These are phyloP conservation scores for Brachyrhaphis roseni DNA, from an alignment of 2,797 vertebrate species.

Conservation along the genomic window DNA sequence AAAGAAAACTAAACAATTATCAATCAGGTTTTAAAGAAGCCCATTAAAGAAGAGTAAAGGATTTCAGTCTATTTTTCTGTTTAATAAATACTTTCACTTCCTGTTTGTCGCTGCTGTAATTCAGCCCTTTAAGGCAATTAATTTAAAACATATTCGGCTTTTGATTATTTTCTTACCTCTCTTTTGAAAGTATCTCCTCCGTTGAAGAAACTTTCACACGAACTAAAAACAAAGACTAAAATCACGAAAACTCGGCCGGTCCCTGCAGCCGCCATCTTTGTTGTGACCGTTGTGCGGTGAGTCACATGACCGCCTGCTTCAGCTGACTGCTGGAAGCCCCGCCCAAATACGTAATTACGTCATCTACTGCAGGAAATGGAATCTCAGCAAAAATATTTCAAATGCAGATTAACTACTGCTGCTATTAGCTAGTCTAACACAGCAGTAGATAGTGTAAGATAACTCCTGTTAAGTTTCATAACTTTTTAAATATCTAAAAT, in stretches of 20 bases:
- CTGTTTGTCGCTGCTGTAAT: background rate
- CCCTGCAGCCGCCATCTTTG: constrained; percentile 47
- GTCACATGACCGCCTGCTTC: constrained; percentile 52
- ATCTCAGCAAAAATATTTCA: too few species aligned
- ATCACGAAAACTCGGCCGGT: background rate
- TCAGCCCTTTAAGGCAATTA: too few species aligned
- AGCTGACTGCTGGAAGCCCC: constrained; percentile 23
- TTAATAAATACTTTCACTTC: constrained; percentile 15
- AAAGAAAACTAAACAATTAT: background rate
- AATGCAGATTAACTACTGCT: too few species aligned
- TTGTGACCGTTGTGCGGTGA: constrained; percentile 10
- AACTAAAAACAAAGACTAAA: constrained; percentile 3
- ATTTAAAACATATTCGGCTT: background rate
- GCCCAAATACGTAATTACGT: background rate
- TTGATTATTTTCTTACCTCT: constrained; percentile 34
- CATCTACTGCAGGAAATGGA: too few species aligned
- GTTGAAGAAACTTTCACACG: constrained; percentile 6
- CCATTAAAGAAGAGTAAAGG: too few species aligned
- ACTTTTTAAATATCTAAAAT: too few species aligned
- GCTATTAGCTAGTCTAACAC: too few species aligned
- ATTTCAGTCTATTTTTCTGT: background rate
- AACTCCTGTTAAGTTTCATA: too few species aligned
- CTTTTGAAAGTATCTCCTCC: constrained; percentile 14
- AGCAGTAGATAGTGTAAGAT: too few species aligned
- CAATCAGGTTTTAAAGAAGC: background rate